These are phyloP conservation scores for Suillia variegata DNA, from an alignment of 2,888 invertebrate genomes.

Conservation along the genomic window DNA sequence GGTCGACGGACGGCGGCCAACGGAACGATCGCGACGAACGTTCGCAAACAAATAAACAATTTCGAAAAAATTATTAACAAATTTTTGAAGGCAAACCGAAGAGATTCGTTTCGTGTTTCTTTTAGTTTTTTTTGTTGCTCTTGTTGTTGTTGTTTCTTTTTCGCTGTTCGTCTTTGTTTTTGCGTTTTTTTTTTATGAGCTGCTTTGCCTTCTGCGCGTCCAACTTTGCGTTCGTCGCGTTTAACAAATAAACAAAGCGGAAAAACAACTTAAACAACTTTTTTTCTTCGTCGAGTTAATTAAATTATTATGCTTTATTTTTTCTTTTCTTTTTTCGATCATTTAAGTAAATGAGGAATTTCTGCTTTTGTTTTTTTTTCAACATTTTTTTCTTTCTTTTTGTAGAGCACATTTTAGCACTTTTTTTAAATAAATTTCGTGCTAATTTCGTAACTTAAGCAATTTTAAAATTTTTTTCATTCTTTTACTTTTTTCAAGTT, in stretches of 20 bases:
- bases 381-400: conserved; percentile 14
- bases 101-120: conserved; percentile 14
- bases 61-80: conserved; percentile 14
- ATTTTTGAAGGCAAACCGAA: conserved; percentile 14
- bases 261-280: conserved; percentile 40
- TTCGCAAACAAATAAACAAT: conserved; percentile 19
- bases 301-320: conserved; percentile 38
- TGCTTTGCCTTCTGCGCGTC: conserved; percentile 29
- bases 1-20: background rate
- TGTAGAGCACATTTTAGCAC: background rate
- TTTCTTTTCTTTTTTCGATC: too few species aligned
- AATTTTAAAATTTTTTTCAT: background rate
- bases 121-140: conserved; percentile 1
- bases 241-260: conserved; percentile 38
- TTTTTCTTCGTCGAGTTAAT: too few species aligned
- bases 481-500: background rate
- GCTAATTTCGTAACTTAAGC: conserved; percentile 1
- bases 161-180: background rate
- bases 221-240: background rate
- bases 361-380: conserved; percentile 8
- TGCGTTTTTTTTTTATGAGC: conserved; percentile 33
- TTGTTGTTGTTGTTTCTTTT: conserved; percentile 8
- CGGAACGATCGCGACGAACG: background rate
- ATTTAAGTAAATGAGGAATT: conserved; percentile 6
- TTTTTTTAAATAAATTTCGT: too few species aligned